These are phyloP conservation scores for Drosophila santomea DNA, from an alignment of 1,140 invertebrate genomes.

Conservation along the genomic window DNA sequence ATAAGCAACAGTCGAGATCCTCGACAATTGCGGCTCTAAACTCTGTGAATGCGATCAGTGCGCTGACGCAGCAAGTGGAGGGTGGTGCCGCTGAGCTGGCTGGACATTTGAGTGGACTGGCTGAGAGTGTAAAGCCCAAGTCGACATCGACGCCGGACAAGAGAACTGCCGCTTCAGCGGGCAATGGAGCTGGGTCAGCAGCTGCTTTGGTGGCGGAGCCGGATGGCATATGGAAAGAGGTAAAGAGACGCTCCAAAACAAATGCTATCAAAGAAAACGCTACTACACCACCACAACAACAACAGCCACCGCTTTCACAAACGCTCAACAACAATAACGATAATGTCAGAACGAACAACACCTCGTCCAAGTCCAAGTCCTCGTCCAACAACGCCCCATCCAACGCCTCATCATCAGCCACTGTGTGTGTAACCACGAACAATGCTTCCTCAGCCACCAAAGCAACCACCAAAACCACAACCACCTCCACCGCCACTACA, in stretches of 20 bases:
- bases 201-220: conserved; percentile 78
- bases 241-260: conserved; percentile 86
- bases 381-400: conserved; percentile 56
- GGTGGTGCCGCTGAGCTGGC: conserved; percentile 72
- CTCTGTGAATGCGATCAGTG: conserved; percentile 73
- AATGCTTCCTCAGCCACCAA: conserved; percentile 48
- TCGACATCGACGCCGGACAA: conserved; percentile 68
- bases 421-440: conserved; percentile 50
- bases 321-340: conserved; percentile 72
- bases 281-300: conserved; percentile 78
- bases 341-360: conserved; percentile 63
- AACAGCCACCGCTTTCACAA: conserved; percentile 77
- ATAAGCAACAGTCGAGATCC: conserved; percentile 40
- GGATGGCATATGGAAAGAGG: conserved; percentile 85
- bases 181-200: conserved; percentile 43
- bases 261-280: conserved; percentile 84
- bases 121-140: conserved; percentile 79
- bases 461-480: conserved; percentile 37
- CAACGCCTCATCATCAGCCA: conserved; percentile 64
- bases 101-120: conserved; percentile 79
- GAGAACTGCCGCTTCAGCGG: conserved; percentile 35
- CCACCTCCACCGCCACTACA: conserved; percentile 27
- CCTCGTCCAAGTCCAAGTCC: conserved; percentile 59
- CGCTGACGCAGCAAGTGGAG: conserved; percentile 85
- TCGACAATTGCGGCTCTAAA: conserved; percentile 50